Evolutionary conservation across 2,797 vertebrate genomes (phyloP), one percentile per base, ranked within the genome.

Genomic region (Takifugu rubripes): DNA sequence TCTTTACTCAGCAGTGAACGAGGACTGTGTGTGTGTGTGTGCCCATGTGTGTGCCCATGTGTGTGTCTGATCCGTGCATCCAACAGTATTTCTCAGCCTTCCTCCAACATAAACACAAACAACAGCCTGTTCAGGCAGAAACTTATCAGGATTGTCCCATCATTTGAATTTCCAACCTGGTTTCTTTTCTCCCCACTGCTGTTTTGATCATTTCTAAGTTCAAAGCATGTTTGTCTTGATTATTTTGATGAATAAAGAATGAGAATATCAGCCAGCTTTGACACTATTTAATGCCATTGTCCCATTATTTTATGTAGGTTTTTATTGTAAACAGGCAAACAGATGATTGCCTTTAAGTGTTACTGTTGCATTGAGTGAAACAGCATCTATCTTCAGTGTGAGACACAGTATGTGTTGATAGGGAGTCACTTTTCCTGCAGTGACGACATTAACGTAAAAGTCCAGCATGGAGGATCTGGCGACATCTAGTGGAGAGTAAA

Each of bases 181-280:
- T 83, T 77, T 77, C 51, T 21, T 74, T 77, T 78, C 57, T 69
- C 77, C 81, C 80, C 68, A 58, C 4, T 43, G 72, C 61, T 69
- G 47, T 70, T 85, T 79, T 52, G 72, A 88, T 87, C 80, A 84
- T 91, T 93, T 93, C 93, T 89, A 90, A 93, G 89, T 94, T 93
- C 85, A 89, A 86, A 92, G 93, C 93, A 94, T 96, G 94, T 94
- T 92, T 90, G 78, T 91, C 89, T 92, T 86, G 75, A 87, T 90
- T 88, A 88, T 94, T 96, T 93, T 90, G 93, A 93, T 94, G 92
- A 96, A 95, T 96, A 95, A 96, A 96, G 86, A 92, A 89, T 85
- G 79, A 90, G 88, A 88, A 92, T 90, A 91, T 91, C 85, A 78
- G 84, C 74, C 73, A 21, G 65, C 71, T 70, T 25, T 54, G 47